A percentile compares a stretch with the other conserved stretches of the same genome.
These are phyloP conservation scores for Dicyrtoma fusca DNA, from an alignment of 2,888 invertebrate genomes.

Conservation along the genomic window DNA sequence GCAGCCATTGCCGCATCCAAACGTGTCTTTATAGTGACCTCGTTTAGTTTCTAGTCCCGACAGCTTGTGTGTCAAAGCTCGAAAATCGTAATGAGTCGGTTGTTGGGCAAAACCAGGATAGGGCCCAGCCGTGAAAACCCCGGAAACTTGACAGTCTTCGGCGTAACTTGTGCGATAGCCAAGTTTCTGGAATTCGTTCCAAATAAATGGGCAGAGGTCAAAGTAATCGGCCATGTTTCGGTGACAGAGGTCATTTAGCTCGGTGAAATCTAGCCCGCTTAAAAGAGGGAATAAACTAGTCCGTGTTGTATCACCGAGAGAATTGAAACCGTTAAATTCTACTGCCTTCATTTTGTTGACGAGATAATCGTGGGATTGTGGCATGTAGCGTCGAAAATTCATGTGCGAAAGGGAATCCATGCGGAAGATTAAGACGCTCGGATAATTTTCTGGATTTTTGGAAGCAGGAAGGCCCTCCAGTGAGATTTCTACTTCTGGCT, in stretches of 20 bases:
- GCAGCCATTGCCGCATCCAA: too few relatives aligned
- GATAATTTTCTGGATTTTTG: neutral
- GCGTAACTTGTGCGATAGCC: conserved; percentile 4
- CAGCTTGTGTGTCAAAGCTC: neutral
- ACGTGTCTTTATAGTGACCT: neutral
- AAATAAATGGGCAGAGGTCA: neutral
- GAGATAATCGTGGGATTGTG: neutral
- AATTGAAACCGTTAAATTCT: conserved; percentile 5
- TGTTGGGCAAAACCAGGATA: too few relatives aligned
- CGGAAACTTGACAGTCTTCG: neutral
- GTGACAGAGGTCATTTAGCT: neutral
- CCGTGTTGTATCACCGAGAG: neutral
- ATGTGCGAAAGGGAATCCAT: neutral
- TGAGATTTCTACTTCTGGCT: neutral
- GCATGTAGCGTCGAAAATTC: conserved; percentile 11
- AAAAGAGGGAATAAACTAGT: neutral
- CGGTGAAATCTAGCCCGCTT: neutral
- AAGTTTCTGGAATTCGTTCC: neutral
- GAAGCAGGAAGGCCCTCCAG: neutral
- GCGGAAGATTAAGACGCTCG: neutral
- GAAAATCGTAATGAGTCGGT: neutral
- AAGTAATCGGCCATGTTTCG: neutral
- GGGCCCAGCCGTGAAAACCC: neutral
- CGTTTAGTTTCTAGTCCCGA: neutral
- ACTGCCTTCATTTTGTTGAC: neutral